Evolutionary conservation across 2,113 vertebrate species (phyloP).

Genomic region (Cinclus mexicanus): DNA sequence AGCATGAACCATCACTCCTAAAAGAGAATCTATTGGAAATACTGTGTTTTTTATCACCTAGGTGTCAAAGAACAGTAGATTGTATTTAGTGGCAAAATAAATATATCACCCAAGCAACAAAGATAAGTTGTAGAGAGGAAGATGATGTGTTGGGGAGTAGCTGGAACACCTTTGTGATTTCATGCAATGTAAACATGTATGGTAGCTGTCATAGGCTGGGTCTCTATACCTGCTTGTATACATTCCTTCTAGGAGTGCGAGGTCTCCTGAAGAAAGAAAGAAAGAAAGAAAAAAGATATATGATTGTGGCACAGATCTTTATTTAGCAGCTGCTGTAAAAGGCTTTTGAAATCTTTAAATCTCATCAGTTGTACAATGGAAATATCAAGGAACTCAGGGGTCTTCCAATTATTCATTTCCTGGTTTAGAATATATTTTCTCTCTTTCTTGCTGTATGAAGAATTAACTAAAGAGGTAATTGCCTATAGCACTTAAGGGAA

Average conservation of each 20-base stretch:
- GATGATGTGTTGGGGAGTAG: background rate
- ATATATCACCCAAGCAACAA: background rate
- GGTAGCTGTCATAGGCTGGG: background rate
- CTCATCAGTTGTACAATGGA: fast-evolving
- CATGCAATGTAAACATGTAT: background rate
- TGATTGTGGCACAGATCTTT: background rate
- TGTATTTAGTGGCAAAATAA: background rate
- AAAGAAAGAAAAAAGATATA: background rate
- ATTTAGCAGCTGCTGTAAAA: background rate
- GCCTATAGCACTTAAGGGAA: background rate
- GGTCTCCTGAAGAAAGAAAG: background rate
- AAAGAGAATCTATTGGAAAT: background rate
- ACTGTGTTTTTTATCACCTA: background rate
- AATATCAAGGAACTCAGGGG: background rate
- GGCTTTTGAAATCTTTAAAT: background rate
- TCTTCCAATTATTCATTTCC: background rate
- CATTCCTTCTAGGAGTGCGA: background rate
- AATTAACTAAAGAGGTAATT: background rate
- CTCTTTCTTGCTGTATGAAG: background rate
- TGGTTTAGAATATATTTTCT: background rate
- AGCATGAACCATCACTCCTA: background rate
- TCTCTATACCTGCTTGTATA: background rate
- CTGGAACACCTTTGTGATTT: background rate
- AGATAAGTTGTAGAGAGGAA: background rate
- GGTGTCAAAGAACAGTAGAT: background rate